Percentiles rank a stretch among this genome's conserved stretches.
phyloP scores from a whole-genome alignment of 1,140 invertebrate species.

The Spodoptera litura region DNA sequence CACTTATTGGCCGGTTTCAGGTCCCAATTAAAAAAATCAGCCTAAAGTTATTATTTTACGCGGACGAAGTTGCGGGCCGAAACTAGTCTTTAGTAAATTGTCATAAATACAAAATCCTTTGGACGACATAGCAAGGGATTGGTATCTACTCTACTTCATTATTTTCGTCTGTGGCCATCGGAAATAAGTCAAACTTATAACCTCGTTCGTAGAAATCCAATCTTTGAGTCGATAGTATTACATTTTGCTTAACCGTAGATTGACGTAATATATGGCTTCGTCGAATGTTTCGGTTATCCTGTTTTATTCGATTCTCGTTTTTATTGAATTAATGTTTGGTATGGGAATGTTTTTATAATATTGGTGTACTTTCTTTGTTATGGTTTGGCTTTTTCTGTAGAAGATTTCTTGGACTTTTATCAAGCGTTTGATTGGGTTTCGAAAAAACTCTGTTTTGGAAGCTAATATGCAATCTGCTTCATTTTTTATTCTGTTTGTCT shows the following conservation, averaged over 20 bases:
- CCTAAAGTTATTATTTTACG: no score
- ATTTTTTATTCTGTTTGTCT: no score
- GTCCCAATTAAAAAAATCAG: no score
- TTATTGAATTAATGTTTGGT: not conserved
- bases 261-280: slow-evolving; percentile 22
- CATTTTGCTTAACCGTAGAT: slow-evolving; percentile 29
- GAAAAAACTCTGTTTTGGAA: no score
- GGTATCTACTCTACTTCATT: slow-evolving; percentile 29
- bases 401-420: no score
- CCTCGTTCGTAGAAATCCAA: slow-evolving; percentile 34
- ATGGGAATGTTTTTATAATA: not conserved
- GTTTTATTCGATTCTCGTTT: not conserved
- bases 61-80: not conserved
- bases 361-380: no score
- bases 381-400: no score
- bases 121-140: not conserved
- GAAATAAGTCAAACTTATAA: slow-evolving; percentile 43
- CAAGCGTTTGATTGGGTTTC: no score
- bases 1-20: no score
- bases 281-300: not conserved
- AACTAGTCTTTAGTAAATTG: not conserved
- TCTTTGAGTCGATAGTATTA: slow-evolving; percentile 37
- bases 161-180: slow-evolving; percentile 21
- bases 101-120: not conserved
- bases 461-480: no score